Conservation (phyloP, 2,888 invertebrate genomes). For the Tortricodes alternella region DNA sequence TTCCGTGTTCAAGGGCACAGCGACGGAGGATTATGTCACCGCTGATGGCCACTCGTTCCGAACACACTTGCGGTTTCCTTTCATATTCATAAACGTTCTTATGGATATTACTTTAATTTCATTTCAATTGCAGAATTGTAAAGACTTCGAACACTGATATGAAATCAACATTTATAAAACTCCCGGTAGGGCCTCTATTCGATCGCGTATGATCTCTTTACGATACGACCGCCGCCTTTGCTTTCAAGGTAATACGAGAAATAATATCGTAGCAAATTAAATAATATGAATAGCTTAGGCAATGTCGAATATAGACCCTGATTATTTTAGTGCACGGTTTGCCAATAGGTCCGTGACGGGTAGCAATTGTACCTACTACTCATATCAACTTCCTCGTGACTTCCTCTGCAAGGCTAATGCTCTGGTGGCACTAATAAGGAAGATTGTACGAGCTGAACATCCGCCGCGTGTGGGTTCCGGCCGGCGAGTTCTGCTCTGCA, state of each 20-base stretch:
- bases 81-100: slow-evolving; percentile 10
- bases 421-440: slow-evolving; percentile 53
- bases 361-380: slow-evolving; percentile 3
- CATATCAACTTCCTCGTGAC: slow-evolving; percentile 39
- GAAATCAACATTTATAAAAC: too few relatives aligned
- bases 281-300: background rate
- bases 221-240: too few relatives aligned
- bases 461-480: slow-evolving; percentile 43
- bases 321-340: background rate
- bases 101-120: slow-evolving; percentile 3
- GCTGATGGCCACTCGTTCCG: slow-evolving; percentile 37
- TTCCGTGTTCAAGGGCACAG: slow-evolving; percentile 68
- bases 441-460: slow-evolving; percentile 40
- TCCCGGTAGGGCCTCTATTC: too few relatives aligned
- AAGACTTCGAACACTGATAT: too few relatives aligned
- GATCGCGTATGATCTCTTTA: too few relatives aligned
- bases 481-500: slow-evolving; percentile 6
- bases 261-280: background rate
- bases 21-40: slow-evolving; percentile 65
- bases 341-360: background rate
- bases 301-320: background rate
- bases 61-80: slow-evolving; percentile 30
- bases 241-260: too few relatives aligned
- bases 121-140: background rate
- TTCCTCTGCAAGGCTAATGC: slow-evolving; percentile 44